Evolutionary conservation across 2,888 invertebrate species (phyloP).

Genomic region (Xestia ashworthii): DNA sequence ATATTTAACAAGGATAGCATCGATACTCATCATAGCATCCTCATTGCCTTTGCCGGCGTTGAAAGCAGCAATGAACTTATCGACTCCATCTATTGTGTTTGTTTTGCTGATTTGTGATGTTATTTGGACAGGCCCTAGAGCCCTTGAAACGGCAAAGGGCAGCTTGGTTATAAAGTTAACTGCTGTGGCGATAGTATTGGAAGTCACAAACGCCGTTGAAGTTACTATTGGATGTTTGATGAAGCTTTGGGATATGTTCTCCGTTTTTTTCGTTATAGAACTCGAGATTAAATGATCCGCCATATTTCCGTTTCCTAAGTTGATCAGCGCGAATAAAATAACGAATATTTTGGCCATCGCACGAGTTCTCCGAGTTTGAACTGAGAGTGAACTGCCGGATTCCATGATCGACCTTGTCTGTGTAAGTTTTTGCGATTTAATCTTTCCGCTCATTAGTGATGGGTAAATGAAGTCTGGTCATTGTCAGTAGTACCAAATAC

Average conservation of each 20-base stretch:
- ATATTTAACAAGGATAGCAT: conserved; percentile 75
- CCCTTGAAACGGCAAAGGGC: conserved; percentile 68
- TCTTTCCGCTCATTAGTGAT: conserved; percentile 67
- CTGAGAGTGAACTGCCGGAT: conserved; percentile 66
- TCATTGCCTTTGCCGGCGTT: conserved; percentile 72
- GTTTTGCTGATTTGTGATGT: conserved; percentile 67
- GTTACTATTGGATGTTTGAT: conserved; percentile 62
- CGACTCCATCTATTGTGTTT: conserved; percentile 68
- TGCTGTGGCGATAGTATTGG: conserved; percentile 66
- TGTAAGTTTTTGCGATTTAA: conserved; percentile 61
- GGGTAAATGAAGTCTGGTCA: conserved; percentile 50
- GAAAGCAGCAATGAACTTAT: conserved; percentile 69
- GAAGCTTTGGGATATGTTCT: conserved; percentile 28
- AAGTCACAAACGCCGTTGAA: conserved; percentile 59
- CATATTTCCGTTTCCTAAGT: conserved; percentile 10
- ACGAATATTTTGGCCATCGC: conserved; percentile 58
- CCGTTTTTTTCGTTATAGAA: conserved; percentile 21
- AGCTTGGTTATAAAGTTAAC: conserved; percentile 56
- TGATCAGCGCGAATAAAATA: conserved; percentile 38
- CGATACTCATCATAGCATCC: conserved; percentile 73
- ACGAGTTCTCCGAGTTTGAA: conserved; percentile 61
- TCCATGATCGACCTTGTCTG: conserved; percentile 66
- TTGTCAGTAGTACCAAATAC: conserved; percentile 23
- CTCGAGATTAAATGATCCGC: conserved; percentile 37
- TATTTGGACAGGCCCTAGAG: conserved; percentile 59